phyloP scores from a whole-genome alignment of 2,888 invertebrate genomes.

The Neria commutata region DNA sequence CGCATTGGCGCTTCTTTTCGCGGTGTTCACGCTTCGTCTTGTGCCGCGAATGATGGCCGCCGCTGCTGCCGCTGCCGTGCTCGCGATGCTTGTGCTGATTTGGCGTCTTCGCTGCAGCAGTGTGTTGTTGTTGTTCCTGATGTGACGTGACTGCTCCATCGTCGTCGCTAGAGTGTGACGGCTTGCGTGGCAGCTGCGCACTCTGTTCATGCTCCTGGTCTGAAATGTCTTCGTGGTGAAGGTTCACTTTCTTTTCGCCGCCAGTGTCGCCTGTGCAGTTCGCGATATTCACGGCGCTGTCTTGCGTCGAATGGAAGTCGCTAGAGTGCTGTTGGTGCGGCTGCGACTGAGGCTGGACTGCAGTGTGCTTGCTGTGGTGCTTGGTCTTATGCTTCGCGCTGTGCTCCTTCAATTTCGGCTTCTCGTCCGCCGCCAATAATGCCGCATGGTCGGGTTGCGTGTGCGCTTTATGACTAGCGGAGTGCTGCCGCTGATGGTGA shows the following conservation, averaged over 20 bases:
- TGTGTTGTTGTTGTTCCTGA: constrained; percentile 18
- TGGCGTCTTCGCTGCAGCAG: constrained; percentile 26
- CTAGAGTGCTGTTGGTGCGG: constrained; percentile 52
- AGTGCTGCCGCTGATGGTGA: constrained; percentile 64
- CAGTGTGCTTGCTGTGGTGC: constrained; percentile 39
- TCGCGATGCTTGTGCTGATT: constrained; percentile 42
- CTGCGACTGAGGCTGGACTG: too few relatives aligned
- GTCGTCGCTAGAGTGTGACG: constrained; percentile 44
- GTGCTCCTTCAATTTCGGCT: constrained; percentile 26
- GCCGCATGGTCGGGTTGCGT: constrained; percentile 19
- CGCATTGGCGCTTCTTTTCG: constrained; percentile 58
- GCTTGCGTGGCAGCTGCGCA: neutral
- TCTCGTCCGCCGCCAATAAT: constrained; percentile 32
- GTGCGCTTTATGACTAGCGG: constrained; percentile 27
- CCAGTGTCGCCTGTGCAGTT: neutral
- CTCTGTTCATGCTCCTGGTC: constrained; percentile 25
- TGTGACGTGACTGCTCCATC: constrained; percentile 30
- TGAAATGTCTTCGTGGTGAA: constrained; percentile 24
- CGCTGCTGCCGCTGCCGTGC: constrained; percentile 39
- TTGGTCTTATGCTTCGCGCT: constrained; percentile 44
- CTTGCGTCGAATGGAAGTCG: constrained; percentile 23
- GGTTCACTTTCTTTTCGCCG: neutral
- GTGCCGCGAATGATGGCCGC: constrained; percentile 50
- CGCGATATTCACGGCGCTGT: neutral
- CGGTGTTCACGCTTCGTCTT: constrained; percentile 57